phyloP scores from a whole-genome alignment of 2,888 invertebrate species.

The Netelia inedita region DNA sequence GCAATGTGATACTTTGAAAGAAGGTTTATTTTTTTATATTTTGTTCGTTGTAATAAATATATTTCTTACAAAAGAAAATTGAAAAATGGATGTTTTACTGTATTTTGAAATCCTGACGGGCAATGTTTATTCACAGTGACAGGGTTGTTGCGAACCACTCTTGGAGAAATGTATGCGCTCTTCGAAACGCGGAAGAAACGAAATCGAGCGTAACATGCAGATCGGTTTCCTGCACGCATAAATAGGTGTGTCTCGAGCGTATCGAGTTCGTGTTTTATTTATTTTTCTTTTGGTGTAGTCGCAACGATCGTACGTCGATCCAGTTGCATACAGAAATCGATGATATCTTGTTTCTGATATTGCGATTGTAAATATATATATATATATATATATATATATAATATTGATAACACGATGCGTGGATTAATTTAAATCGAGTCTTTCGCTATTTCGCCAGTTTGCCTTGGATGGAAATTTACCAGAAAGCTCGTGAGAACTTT shows the following conservation, averaged over 20 bases:
- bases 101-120: conserved; percentile 1
- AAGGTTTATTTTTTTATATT: conserved; percentile 61
- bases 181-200: conserved; percentile 54
- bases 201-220: conserved; percentile 57
- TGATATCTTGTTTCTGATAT: conserved; percentile 55
- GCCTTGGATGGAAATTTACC: conserved; percentile 53
- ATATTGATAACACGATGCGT: not conserved
- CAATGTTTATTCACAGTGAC: not conserved
- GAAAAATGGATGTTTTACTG: not conserved
- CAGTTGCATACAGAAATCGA: conserved; percentile 5
- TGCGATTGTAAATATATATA: not conserved
- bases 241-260: conserved; percentile 47
- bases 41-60: conserved; percentile 58
- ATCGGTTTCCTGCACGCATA: conserved; percentile 53
- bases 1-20: conserved; percentile 66
- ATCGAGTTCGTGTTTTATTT: conserved; percentile 44
- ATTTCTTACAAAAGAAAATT: conserved; percentile 20
- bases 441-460: conserved; percentile 35
- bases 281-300: not conserved
- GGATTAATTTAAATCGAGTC: conserved; percentile 37
- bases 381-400: conserved; percentile 8
- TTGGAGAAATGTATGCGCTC: conserved; percentile 3
- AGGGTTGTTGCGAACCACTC: not conserved
- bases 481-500: conserved; percentile 51
- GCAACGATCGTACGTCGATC: conserved; percentile 18